These are phyloP conservation scores for Melanocharis versteri DNA, from an alignment of 2,113 vertebrate species.

Conservation along the genomic window DNA sequence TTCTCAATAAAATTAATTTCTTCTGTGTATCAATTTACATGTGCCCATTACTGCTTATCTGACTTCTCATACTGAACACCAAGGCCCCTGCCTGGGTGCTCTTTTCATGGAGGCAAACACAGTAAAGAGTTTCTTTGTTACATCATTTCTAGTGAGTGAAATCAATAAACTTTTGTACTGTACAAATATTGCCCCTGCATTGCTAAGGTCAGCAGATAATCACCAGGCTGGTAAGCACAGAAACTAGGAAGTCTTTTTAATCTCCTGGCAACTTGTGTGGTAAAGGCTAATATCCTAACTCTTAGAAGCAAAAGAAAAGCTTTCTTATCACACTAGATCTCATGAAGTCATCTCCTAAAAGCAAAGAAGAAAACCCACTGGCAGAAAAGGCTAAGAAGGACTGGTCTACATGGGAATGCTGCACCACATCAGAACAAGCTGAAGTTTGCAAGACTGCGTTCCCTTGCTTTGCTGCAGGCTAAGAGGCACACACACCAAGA, in stretches of 20 bases:
- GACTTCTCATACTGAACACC: neutral
- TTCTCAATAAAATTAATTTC: neutral
- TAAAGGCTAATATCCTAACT: neutral
- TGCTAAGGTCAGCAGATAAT: neutral
- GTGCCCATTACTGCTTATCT: neutral
- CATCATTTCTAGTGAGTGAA: neutral
- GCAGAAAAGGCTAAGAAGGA: neutral
- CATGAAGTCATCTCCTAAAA: neutral
- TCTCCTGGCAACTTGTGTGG: neutral
- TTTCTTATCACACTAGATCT: neutral
- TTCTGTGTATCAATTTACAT: neutral
- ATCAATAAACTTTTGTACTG: neutral
- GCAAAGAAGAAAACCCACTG: neutral
- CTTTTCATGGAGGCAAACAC: neutral
- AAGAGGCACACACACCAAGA: neutral
- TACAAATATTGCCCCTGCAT: neutral
- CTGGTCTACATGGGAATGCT: neutral
- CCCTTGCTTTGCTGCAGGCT: neutral
- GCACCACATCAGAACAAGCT: neutral
- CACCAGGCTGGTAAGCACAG: neutral
- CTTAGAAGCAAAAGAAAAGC: neutral
- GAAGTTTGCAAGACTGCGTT: neutral
- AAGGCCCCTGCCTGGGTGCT: neutral
- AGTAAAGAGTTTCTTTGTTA: neutral
- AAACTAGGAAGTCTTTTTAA: neutral